These are phyloP conservation scores for Campylomormyrus numenius DNA, from an alignment of 2,113 vertebrate genomes.

Conservation along the genomic window DNA sequence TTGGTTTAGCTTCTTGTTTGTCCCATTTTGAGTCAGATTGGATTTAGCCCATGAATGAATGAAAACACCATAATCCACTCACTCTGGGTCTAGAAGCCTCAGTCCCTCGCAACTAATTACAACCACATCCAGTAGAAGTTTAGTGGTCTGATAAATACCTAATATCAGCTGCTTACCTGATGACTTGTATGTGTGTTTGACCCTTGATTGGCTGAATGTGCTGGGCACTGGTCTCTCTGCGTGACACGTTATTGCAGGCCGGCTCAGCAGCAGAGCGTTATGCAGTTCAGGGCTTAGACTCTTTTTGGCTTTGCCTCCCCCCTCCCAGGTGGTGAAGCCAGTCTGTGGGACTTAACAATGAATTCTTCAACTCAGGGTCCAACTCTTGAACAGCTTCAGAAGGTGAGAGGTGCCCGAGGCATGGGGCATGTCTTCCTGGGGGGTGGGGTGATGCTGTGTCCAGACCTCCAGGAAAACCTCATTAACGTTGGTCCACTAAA, in stretches of 20 bases:
- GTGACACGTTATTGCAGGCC: neutral
- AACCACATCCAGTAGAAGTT: neutral
- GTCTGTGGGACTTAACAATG: constrained; percentile 90
- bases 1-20: neutral
- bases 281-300: neutral
- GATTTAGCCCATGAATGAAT: neutral
- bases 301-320: neutral
- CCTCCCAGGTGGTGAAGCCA: constrained; percentile 76
- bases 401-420: constrained; percentile 54
- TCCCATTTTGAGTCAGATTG: neutral
- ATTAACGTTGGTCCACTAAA: neutral
- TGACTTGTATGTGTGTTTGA: neutral
- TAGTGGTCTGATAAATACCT: neutral
- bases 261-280: neutral
- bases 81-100: neutral
- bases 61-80: neutral
- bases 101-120: neutral
- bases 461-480: neutral
- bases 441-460: neutral
- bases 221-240: neutral
- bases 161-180: neutral
- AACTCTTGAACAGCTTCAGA: constrained; percentile 90
- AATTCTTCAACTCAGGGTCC: constrained; percentile 93
- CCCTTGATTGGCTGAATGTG: neutral
- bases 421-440: neutral